Evolutionary conservation across 2,888 invertebrate species (phyloP).

Genomic region (Synergus gifuensis): DNA sequence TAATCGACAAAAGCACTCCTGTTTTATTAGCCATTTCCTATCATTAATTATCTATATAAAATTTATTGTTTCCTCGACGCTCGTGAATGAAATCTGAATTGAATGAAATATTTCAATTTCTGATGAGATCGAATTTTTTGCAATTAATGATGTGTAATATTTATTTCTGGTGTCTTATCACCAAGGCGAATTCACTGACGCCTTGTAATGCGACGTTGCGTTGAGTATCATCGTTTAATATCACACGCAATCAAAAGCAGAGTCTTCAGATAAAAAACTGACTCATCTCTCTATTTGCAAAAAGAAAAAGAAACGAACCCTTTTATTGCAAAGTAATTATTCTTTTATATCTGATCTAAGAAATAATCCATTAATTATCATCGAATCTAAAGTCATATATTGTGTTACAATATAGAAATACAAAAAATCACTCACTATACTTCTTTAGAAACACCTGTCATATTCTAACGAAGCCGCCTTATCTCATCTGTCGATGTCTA

Average conservation of each 20-base stretch:
- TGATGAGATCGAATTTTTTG: background rate
- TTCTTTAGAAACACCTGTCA: slow-evolving; percentile 16
- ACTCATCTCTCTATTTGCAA: background rate
- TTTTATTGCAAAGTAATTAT: background rate
- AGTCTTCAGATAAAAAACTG: slow-evolving; percentile 19
- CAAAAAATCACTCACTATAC: background rate
- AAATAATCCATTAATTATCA: background rate
- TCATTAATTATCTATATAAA: slow-evolving; percentile 14
- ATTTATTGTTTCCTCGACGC: background rate
- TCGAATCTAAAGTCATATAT: background rate
- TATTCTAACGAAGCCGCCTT: background rate
- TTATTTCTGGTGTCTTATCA: background rate
- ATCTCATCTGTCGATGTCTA: background rate
- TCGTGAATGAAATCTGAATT: background rate
- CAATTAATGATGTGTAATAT: background rate
- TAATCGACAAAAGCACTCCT: slow-evolving; percentile 4
- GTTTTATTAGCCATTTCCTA: slow-evolving; percentile 34
- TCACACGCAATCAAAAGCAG: slow-evolving; percentile 14
- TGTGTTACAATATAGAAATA: too few species aligned
- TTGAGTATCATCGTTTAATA: background rate
- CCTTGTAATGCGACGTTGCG: background rate
- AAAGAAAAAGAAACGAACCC: background rate
- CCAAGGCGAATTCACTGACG: slow-evolving; percentile 5
- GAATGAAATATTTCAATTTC: background rate
- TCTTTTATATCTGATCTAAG: background rate